Evolutionary conservation across 2,797 vertebrate species (phyloP), one percentile per base, ranked within the genome.

Genomic region (Masticophis lateralis): DNA sequence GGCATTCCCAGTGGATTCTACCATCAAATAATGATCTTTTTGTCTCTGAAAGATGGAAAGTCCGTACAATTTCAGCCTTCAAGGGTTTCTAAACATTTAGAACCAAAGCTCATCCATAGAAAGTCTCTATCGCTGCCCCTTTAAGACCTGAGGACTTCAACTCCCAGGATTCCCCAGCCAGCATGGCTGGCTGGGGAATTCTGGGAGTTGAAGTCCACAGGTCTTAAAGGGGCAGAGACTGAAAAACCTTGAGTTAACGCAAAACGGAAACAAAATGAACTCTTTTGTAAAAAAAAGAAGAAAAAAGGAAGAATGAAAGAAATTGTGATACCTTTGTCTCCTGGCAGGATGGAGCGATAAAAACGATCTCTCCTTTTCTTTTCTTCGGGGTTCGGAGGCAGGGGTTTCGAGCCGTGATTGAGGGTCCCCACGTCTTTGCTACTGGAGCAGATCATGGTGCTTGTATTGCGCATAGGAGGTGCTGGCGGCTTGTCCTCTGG

Each of bases 381-480:
- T 96, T 99, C 99, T 96, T 99, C 99, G 0, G 99, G 99, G 96
- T 99, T 99, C 47, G 99, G 99, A 59, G 99, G 99, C 95, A 99
- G 98, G 89, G 99, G 99, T 95, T 99, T 99, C 91, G 99, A 99
- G 97, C 98, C 98, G 4, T 99, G 99, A 97, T 99, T 99, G 63
- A 99, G 97, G 28, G 98, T 98, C 88, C 97, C 97, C 0, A 98
- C 28, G 53, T 99, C 99, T 97, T 99, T 99, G 97, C 97, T 98
- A 96, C 98, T 98, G 0, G 98, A 98, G 94, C 99, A 98, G 93
- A 99, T 98, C 98, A 99, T 98, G 66, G 99, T 99, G 98, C 99
- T 99, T 95, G 99, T 99, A 96, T 99, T 99, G 97, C 99, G 98
- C 99, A 99, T 99, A 0, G 99, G 99, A 88, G 99, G 99, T 93